A percentile compares a stretch with the other conserved stretches of the same genome.
Evolutionary conservation across 2,888 invertebrate species (phyloP).

Genomic region (Drosophila recens): DNA sequence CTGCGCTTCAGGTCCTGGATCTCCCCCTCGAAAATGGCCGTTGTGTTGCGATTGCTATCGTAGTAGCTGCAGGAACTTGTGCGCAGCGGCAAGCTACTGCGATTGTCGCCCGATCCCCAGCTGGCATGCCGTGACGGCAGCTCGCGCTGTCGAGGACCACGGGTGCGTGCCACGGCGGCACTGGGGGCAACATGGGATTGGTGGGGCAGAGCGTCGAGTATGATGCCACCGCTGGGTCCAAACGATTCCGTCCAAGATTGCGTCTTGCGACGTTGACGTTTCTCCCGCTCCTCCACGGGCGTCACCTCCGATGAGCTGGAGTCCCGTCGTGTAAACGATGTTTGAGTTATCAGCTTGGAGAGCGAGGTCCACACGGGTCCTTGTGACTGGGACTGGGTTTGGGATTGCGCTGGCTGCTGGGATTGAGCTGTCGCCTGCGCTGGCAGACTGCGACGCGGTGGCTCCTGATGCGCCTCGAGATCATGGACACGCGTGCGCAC

Average conservation of each 20-base stretch:
- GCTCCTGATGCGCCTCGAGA: constrained; percentile 87
- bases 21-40: constrained; percentile 84
- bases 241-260: constrained; percentile 83
- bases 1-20: constrained; percentile 82
- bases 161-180: constrained; percentile 50
- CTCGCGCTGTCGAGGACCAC: constrained; percentile 87
- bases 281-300: constrained; percentile 87
- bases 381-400: constrained; percentile 22
- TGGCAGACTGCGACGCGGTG: constrained; percentile 54
- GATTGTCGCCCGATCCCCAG: constrained; percentile 91
- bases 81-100: constrained; percentile 88
- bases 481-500: constrained; percentile 91
- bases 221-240: constrained; percentile 75
- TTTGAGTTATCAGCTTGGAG: constrained; percentile 84
- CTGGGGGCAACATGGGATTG: constrained; percentile 33
- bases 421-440: constrained; percentile 19
- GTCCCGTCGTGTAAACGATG: constrained; percentile 71
- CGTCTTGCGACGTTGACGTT: constrained; percentile 81
- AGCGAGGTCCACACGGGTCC: constrained; percentile 84
- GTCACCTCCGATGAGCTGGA: constrained; percentile 86
- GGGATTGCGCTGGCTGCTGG: constrained; percentile 39
- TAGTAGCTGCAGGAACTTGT: constrained; percentile 91
- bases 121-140: constrained; percentile 91
- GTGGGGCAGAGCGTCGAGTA: constrained; percentile 60
- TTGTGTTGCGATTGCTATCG: constrained; percentile 86